A percentile compares a stretch with the other conserved stretches of the same genome.
These are phyloP conservation scores for Discoglossus pictus DNA, from an alignment of 2,797 vertebrate species.

Conservation along the genomic window DNA sequence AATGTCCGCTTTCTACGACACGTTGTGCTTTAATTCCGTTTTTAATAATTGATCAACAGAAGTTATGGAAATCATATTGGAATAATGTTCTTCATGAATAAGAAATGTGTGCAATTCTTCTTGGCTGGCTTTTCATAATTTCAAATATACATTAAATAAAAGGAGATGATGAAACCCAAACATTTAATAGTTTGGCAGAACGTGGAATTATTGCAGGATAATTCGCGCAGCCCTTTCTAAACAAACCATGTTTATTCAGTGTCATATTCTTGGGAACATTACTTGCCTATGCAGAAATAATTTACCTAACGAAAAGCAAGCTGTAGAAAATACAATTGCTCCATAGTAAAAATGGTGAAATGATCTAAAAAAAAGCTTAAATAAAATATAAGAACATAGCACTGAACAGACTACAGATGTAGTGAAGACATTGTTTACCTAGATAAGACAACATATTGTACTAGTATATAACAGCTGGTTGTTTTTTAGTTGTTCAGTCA, in stretches of 20 bases:
- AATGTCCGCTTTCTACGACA: not conserved
- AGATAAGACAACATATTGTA: no score
- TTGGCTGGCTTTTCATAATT: no score
- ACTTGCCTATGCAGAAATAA: not conserved
- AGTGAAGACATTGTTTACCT: no score
- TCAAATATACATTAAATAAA: no score
- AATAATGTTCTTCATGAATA: slow-evolving; percentile 32
- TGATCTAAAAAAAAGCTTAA: not conserved
- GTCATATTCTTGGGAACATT: slow-evolving; percentile 1
- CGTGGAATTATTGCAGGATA: not conserved
- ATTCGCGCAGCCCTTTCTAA: not conserved
- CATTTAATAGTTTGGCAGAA: no score
- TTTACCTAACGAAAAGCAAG: not conserved
- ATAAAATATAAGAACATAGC: slow-evolving; percentile 4
- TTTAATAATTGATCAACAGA: slow-evolving; percentile 22
- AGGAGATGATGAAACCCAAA: no score
- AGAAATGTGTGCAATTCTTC: not conserved
- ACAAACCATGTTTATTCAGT: not conserved
- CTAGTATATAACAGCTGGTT: no score
- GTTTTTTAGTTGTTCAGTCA: no score
- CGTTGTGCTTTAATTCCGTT: not conserved
- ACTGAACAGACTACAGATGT: not conserved
- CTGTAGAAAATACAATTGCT: not conserved
- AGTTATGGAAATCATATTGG: slow-evolving; percentile 11
- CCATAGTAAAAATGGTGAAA: not conserved